Evolutionary conservation across 1,140 invertebrate species (phyloP), one percentile per base, ranked within the genome.

Genomic region (Helicoverpa armigera): DNA sequence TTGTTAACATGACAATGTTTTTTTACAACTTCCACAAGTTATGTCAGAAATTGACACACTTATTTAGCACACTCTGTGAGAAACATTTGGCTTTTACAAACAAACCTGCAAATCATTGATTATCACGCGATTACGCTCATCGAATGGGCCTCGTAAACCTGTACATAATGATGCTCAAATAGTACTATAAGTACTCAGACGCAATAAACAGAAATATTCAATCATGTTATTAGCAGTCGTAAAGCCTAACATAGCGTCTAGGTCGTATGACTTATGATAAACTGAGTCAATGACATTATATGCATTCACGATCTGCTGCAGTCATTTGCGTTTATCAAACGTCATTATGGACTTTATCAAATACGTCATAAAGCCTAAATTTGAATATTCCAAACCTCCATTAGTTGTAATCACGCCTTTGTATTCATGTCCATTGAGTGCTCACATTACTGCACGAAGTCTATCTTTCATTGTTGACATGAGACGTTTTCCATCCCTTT

Each of bases 401-500:
- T 31, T 29, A 60, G 54, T 60, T 82, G 77, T 51, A 79, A 72
- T 70, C 31, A 79, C 82, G 82, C 60, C 18, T 80, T 88, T 88
- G 87, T 82, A 85, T 86, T 83, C 78, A 83, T 89, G 86, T 89
- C 90, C 89, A 93, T 93, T 93, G 86, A 93, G 87, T 92, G 89
- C 85, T 93, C 91, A 91, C 87, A 90, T 91, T 91, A 91, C 88
- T 86, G 87, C 91, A 90, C 89, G 90, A 89, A 90, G 87, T 87
- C 85, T 88, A 88, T 90, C 87, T 87, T 87, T 92, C 87, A 91
- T 91, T 93, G 90, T 91, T 91, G 91, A 91, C 89, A 91, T 88
- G 88, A 89, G 86, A 89, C 84, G 77, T 87, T 65, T 35, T 80
- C 79, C 74, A 53, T 91, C 87, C 82, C 85, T 85, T 82, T 90